Base-by-base conservation (phyloP, 2,888 invertebrate species). In the Brassicogethes aeneus region DNA sequence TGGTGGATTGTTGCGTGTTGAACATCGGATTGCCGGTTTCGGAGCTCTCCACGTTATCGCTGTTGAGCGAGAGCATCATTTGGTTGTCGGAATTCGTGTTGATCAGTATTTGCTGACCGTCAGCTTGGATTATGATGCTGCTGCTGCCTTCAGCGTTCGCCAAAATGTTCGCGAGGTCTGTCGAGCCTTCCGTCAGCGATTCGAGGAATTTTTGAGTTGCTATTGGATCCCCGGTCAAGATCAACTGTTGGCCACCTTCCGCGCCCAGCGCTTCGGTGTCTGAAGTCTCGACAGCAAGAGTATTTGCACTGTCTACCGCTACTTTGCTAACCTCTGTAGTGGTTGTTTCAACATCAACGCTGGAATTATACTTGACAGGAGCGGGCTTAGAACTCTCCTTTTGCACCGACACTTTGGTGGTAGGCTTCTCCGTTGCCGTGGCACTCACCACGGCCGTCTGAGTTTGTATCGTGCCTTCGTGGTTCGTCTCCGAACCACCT, bases 51-150 rank as follows among this genome's bases (percentile, higher is more conserved):
- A 46, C 38, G 40, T 47, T 54, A 17, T 59, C 57, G 12, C 58
- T 46, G 41, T 58, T 60, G 32, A 62, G 47, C 2, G 56, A 51
- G 30, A 64, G 39, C 34, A 64, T 40, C 52, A 61, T 57, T 41
- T 62, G 60, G 47, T 60, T 63, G 29, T 64, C 62, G 1, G 64
- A 46, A 44, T 63, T 65, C 2, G 67, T 63, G 42, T 66, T 64
- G 14, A 69, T 66, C 8, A 69, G 45, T 44, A 74, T 70, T 50
- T 74, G 71, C 49, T 74, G 66, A 37, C 70, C 65, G 45, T 71
- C 67, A 1, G 68, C 61, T 40, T 69, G 68, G 17, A 70, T 65
- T 30, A 70, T 46, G 29, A 70, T 64, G 42, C 64, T 66, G 16
- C 58, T 56, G 16, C 59, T 56, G n/a, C 59, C 66, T 41, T 69